Base-by-base conservation (phyloP, 2,888 invertebrate species). In the Drosophila limbata region DNA sequence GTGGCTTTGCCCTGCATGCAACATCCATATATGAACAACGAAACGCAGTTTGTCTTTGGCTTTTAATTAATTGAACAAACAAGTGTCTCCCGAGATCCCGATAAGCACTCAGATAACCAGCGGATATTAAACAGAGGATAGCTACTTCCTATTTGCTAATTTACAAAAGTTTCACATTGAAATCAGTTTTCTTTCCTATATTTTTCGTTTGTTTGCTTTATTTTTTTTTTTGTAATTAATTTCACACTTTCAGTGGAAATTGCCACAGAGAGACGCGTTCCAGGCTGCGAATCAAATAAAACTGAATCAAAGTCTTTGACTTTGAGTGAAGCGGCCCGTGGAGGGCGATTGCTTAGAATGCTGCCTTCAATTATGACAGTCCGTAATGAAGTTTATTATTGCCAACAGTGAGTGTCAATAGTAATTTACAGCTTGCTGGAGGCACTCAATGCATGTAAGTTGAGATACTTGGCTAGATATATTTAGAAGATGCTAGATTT, bases 11-110 rank as follows among this genome's bases (percentile, higher is more conserved):
- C 62, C 73, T 31, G 62, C 64, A 64, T 76, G 77, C 77, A 77
- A 77, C 79, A 79, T 64, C 73, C 85, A 89, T 91, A 84, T 89
- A 90, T 69, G 65, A 21, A 70, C 61, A 56, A 51, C 53, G 60
- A 35, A 57, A 50, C 59, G 48, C 57, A 52, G 65, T 66, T 71
- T 64, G 56, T 67, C 52, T 48, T 65, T 63, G 65, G 59, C 59
- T 73, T 84, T 84, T 89, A 89, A 84, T 84, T 84, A 84, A 84
- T 88, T 73, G 80, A 73, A 64, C 73, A 89, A 89, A 89, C 83
- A 84, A 55, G 17, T 9, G 45, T 35, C 33, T 55, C 48, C 4
- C 62, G 50, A 70, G 56, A 45, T 59, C 17, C 60, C 65, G 76
- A 76, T 76, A 76, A 80, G 72, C 76, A 28, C 25, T 11, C 47